Conservation (phyloP, 2,113 vertebrate genomes). For the Callipepla californica region DNA sequence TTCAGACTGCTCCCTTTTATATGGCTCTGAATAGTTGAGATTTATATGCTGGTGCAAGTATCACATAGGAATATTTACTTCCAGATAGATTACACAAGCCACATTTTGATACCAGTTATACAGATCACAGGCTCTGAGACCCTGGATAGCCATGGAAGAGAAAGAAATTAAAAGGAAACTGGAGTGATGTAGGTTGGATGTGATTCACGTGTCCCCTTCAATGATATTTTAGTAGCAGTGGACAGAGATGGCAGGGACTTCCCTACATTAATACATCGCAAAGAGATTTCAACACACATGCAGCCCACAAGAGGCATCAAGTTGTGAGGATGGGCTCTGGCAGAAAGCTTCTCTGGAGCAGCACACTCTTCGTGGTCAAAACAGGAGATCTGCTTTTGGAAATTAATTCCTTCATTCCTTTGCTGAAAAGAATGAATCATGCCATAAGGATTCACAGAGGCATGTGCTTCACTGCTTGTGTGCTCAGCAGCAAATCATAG, state of each 20-base stretch:
- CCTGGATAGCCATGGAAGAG: neutral
- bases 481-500: neutral
- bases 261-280: accelerated
- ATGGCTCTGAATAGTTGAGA: neutral
- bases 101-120: neutral
- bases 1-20: neutral
- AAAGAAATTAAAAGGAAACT: neutral
- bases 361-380: neutral
- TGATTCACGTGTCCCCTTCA: neutral
- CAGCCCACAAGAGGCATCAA: neutral
- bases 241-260: neutral
- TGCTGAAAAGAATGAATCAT: neutral
- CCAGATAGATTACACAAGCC: neutral
- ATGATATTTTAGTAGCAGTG: accelerated
- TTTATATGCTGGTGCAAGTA: neutral
- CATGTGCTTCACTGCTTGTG: neutral
- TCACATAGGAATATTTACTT: neutral
- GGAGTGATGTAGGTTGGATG: neutral
- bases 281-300: neutral
- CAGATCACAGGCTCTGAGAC: neutral
- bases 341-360: neutral
- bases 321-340: neutral
- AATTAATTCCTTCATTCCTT: neutral
- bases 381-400: neutral
- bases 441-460: neutral